Base-by-base conservation (phyloP, 2,888 invertebrate species). In the Crossocerus cetratus region DNA sequence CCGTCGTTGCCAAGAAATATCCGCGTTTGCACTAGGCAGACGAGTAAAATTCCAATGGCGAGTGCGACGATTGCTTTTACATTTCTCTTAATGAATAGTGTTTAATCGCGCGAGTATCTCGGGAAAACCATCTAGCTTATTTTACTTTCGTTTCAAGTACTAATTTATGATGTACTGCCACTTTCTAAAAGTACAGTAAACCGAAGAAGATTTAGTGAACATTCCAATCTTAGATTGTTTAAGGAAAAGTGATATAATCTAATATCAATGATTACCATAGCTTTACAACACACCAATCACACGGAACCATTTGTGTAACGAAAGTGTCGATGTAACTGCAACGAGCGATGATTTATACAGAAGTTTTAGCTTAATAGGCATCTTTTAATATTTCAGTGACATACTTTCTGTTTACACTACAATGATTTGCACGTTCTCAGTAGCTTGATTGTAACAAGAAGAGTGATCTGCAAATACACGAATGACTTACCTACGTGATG, bases 101-200 rank as follows among this genome's bases (percentile, higher is more conserved):
- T 72, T 65, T 74, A 54, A n/a, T n/a, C 60, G 71, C 67, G 67
- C 43, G 68, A 45, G 62, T 49, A 54, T 77, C 62, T 69, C 45
- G 66, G 45, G 56, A 42, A 69, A 66, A 53, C 21, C 42, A 53
- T 55, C 49, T 49, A 49, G 49, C 16, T 57, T 57, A 14, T 55
- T 77, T 67, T 20, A 14, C 56, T 77, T 67, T 20, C 49, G 59
- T 44, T 65, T n/a, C 14, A 44, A 74, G 62, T 70, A 32, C 64
- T 78, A 76, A 75, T 75, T 77, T 79, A 73, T 75, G 74, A 14
- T 54, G 55, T 79, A 75, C 73, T 82, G 75, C 73, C 75, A 72
- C 63, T 42, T 69, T 56, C 4, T 14, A 56, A 49, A 70, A 72
- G 32, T 57, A 62, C 69, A 63, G 57, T 49, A 78, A 63, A 54